Conservation (phyloP, 1,140 invertebrate species). For the Andricus grossulariae region DNA sequence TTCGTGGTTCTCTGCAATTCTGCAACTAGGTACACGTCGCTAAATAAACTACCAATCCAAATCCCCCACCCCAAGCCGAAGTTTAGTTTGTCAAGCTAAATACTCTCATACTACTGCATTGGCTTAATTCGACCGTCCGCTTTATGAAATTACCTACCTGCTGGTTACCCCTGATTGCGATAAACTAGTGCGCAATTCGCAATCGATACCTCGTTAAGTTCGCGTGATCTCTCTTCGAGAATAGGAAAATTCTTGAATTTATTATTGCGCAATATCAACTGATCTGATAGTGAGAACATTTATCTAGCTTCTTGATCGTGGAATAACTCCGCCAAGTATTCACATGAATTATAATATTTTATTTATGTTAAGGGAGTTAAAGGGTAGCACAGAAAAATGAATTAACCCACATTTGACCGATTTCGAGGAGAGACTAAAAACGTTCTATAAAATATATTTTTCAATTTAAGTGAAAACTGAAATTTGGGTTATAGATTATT, state of each 20-base stretch:
- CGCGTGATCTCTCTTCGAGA: constrained; percentile 4
- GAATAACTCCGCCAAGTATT: too few relatives aligned
- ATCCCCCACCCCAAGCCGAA: neutral
- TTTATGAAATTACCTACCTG: constrained; percentile 19
- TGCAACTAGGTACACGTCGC: neutral
- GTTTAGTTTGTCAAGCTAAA: neutral
- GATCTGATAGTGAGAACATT: too few relatives aligned
- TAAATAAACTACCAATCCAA: constrained; percentile 23
- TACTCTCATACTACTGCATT: neutral
- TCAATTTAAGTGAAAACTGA: too few relatives aligned
- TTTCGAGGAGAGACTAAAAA: too few relatives aligned
- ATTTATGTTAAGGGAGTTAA: too few relatives aligned
- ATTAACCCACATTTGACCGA: too few relatives aligned
- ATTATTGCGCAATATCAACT: neutral
- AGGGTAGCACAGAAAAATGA: too few relatives aligned
- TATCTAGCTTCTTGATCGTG: too few relatives aligned
- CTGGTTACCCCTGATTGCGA: constrained; percentile 6
- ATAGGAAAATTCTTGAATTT: neutral
- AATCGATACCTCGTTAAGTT: constrained; percentile 28
- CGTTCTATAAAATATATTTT: too few relatives aligned
- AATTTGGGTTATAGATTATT: too few relatives aligned
- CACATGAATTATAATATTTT: too few relatives aligned
- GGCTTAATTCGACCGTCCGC: constrained; percentile 1
- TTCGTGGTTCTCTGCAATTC: constrained; percentile 29
- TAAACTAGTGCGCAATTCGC: constrained; percentile 14